phyloP scores from a whole-genome alignment of 2,113 vertebrate species.

The Atlantisia rogersi region DNA sequence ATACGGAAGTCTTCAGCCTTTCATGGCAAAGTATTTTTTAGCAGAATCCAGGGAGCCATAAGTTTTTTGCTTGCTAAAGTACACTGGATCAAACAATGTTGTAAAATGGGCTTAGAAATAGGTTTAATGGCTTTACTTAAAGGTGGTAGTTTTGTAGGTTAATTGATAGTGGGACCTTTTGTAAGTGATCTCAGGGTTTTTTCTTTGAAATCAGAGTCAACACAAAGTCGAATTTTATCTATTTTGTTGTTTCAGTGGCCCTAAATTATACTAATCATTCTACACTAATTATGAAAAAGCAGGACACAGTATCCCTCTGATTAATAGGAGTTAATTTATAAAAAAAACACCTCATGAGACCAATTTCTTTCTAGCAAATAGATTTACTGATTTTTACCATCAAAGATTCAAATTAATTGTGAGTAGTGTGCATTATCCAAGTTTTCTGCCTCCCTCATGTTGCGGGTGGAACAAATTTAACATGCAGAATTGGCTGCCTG shows the following conservation, averaged over 20 bases:
- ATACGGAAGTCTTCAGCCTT: not conserved
- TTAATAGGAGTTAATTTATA: not conserved
- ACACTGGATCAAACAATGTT: accelerated
- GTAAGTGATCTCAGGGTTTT: not conserved
- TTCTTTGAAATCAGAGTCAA: not conserved
- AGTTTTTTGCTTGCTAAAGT: not conserved
- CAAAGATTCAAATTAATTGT: not conserved
- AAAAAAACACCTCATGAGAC: not conserved
- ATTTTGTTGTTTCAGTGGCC: not conserved
- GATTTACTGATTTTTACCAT: not conserved
- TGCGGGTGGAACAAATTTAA: not conserved
- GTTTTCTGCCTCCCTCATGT: not conserved
- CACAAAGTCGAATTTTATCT: not conserved
- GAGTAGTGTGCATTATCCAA: not conserved
- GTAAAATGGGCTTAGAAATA: not conserved
- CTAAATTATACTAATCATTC: not conserved
- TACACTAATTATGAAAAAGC: not conserved
- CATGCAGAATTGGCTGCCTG: not conserved
- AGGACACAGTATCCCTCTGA: not conserved
- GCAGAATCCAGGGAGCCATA: not conserved
- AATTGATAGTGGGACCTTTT: not conserved
- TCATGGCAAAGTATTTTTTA: not conserved
- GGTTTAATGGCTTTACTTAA: not conserved
- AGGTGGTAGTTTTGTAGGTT: not conserved
- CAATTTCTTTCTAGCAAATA: not conserved